phyloP scores from a whole-genome alignment of 92 coral and sea anemone species.

The Epizoanthus fatuus region DNA sequence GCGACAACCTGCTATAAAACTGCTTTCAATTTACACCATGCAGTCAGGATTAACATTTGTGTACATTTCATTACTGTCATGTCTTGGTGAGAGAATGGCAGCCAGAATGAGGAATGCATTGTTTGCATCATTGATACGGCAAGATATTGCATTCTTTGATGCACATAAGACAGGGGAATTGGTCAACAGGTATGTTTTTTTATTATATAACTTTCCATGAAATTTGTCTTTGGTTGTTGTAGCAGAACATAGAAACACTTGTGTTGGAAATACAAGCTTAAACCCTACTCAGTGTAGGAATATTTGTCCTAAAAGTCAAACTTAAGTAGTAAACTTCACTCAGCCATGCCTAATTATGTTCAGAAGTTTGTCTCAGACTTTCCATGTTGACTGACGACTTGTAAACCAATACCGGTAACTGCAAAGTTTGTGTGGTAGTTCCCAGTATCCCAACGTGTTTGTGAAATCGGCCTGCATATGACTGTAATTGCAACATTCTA shows the following conservation, averaged over 20 bases:
- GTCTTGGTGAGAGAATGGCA: conserved; percentile 95
- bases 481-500: neutral
- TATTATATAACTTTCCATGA: neutral
- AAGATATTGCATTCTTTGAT: conserved; percentile 99
- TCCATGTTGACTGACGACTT: neutral
- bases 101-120: conserved; percentile 91
- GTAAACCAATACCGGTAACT: neutral
- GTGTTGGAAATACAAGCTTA: neutral
- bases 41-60: conserved; percentile 92
- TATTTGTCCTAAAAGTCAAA: no score
- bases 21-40: conserved; percentile 83
- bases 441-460: no score
- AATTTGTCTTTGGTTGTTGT: neutral
- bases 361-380: neutral
- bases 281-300: no score
- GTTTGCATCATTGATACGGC: conserved; percentile 87
- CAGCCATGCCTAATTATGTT: neutral
- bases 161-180: conserved; percentile 97
- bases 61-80: conserved; percentile 92
- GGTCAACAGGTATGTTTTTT: conserved; percentile 83
- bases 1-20: conserved; percentile 82
- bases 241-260: neutral
- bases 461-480: neutral
- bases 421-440: no score
- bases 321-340: neutral